A percentile compares a stretch with the other conserved stretches of the same genome.
Evolutionary conservation across 2,113 vertebrate genomes (phyloP).

Genomic region (Agapornis roseicollis): DNA sequence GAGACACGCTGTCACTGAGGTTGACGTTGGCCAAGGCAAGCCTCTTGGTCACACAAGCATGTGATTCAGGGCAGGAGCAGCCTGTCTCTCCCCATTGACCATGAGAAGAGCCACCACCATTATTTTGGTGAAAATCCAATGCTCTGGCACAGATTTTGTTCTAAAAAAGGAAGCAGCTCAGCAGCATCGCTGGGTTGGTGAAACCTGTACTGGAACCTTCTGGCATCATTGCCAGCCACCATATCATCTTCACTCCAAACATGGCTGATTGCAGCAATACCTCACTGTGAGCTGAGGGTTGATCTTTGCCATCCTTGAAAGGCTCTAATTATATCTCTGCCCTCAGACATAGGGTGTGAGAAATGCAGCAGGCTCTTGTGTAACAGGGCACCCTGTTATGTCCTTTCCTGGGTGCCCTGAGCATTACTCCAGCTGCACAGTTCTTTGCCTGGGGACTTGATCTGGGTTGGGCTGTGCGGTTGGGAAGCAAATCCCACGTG

Average conservation of each 20-base stretch:
- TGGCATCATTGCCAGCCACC: neutral
- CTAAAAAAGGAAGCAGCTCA: neutral
- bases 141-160: neutral
- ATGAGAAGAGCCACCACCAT: neutral
- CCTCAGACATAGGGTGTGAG: neutral
- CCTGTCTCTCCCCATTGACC: neutral
- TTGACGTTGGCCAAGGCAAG: neutral
- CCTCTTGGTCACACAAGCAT: accelerated
- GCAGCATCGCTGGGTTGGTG: neutral
- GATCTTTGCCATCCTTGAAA: slow-evolving; percentile 1
- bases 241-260: accelerated
- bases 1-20: neutral
- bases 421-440: neutral
- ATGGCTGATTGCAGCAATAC: neutral
- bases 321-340: slow-evolving; percentile 11
- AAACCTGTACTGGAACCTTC: neutral
- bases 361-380: neutral
- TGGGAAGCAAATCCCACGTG: neutral
- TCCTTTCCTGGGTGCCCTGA: neutral
- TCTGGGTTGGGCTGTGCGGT: neutral
- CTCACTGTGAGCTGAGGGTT: neutral
- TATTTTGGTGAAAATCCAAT: neutral
- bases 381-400: neutral
- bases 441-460: neutral
- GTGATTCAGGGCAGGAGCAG: neutral